These are phyloP conservation scores for Atlantisia rogersi DNA, from an alignment of 2,113 vertebrate species.

Conservation along the genomic window DNA sequence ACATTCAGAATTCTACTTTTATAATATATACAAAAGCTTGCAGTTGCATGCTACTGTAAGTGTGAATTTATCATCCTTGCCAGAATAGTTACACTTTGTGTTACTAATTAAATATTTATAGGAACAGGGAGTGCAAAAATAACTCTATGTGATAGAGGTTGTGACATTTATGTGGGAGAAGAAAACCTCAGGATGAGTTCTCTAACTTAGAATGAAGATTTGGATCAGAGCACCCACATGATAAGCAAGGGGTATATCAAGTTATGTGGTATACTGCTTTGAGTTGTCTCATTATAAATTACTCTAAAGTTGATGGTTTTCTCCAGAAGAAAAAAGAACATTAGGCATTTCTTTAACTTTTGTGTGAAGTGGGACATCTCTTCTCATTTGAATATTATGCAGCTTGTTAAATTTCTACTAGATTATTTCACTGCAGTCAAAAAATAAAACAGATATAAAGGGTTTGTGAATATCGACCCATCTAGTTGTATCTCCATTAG, in stretches of 20 bases:
- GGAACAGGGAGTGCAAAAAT: conserved; percentile 13
- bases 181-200: not conserved
- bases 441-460: not conserved
- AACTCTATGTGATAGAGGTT: not conserved
- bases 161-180: not conserved
- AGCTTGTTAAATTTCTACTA: not conserved
- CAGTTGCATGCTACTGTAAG: not conserved
- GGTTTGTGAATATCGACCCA: not conserved
- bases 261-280: not conserved
- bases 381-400: not conserved
- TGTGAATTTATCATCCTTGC: not conserved
- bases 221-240: not conserved
- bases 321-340: not conserved
- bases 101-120: conserved; percentile 39
- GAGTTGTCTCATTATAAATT: not conserved
- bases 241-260: not conserved
- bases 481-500: not conserved
- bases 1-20: not conserved
- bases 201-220: not conserved
- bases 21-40: not conserved
- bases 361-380: not conserved
- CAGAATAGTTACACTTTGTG: not conserved
- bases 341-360: not conserved
- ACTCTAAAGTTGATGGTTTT: not conserved
- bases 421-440: not conserved